Conservation (phyloP, 2,797 vertebrate species). For the Leuciscus waleckii region DNA sequence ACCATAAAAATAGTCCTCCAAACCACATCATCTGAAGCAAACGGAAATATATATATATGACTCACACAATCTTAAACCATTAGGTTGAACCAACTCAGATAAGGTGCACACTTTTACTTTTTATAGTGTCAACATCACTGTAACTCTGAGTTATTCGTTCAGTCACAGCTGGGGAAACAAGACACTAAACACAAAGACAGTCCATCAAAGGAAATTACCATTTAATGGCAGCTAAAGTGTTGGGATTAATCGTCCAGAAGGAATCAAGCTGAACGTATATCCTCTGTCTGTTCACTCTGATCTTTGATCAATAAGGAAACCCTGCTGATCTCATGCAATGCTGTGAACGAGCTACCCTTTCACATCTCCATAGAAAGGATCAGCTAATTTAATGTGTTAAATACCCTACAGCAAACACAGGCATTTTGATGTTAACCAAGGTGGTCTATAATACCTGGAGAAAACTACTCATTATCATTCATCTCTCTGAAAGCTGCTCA, state of each 20-base stretch:
- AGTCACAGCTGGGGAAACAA: neutral
- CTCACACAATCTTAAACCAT: neutral
- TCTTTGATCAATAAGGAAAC: conserved; percentile 28
- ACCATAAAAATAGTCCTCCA: neutral
- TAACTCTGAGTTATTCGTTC: neutral
- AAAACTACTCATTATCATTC: neutral
- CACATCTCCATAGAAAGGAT: conserved; percentile 9
- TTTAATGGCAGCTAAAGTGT: conserved; percentile 14
- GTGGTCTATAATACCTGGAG: neutral
- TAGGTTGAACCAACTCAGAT: neutral
- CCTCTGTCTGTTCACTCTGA: conserved; percentile 9
- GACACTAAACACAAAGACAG: conserved; percentile 22
- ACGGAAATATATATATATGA: neutral
- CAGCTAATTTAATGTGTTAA: neutral
- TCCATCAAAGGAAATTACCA: conserved; percentile 19
- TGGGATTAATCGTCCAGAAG: conserved; percentile 24
- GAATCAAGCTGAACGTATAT: conserved; percentile 21
- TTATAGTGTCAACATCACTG: neutral
- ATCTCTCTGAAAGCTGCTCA: neutral
- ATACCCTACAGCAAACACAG: neutral
- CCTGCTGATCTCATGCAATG: neutral
- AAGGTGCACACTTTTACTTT: neutral
- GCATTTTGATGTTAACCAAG: neutral
- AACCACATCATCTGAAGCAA: neutral
- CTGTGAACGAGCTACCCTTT: neutral